phyloP scores from a whole-genome alignment of 2,113 vertebrate genomes.

The Engystomops pustulosus region DNA sequence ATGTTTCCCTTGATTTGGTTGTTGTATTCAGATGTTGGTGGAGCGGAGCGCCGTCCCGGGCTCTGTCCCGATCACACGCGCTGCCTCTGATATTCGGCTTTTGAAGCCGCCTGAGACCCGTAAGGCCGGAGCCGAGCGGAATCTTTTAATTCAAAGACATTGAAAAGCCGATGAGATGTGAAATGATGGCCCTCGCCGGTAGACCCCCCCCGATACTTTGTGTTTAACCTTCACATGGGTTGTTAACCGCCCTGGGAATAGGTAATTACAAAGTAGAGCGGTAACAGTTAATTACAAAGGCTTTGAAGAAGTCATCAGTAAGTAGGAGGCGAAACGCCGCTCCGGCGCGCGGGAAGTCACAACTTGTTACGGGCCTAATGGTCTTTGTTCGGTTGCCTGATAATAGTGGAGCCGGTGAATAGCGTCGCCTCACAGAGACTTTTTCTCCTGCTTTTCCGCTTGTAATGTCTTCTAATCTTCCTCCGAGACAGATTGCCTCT shows the following conservation, averaged over 20 bases:
- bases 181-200: constrained; percentile 35
- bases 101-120: constrained; percentile 9
- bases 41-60: neutral
- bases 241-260: constrained; percentile 55
- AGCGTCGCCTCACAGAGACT: constrained; percentile 14
- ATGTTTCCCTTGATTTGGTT: neutral
- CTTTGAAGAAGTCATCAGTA: constrained; percentile 44
- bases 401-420: constrained; percentile 45
- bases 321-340: constrained; percentile 33
- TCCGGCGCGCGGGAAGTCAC: constrained; percentile 11
- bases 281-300: constrained; percentile 53
- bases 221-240: constrained; percentile 55
- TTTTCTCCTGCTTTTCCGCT: neutral
- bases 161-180: constrained; percentile 54
- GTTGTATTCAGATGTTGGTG: neutral
- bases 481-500: neutral
- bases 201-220: constrained; percentile 40
- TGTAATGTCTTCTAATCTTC: constrained; percentile 41
- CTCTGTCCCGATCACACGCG: constrained; percentile 14
- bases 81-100: constrained; percentile 26
- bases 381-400: constrained; percentile 40
- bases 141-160: constrained; percentile 54
- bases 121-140: constrained; percentile 25
- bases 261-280: constrained; percentile 49
- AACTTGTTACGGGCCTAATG: constrained; percentile 34